Percentiles rank a stretch among this genome's conserved stretches.
Evolutionary conservation across 2,888 invertebrate species (phyloP).

Genomic region (Pterobdella sp.): DNA sequence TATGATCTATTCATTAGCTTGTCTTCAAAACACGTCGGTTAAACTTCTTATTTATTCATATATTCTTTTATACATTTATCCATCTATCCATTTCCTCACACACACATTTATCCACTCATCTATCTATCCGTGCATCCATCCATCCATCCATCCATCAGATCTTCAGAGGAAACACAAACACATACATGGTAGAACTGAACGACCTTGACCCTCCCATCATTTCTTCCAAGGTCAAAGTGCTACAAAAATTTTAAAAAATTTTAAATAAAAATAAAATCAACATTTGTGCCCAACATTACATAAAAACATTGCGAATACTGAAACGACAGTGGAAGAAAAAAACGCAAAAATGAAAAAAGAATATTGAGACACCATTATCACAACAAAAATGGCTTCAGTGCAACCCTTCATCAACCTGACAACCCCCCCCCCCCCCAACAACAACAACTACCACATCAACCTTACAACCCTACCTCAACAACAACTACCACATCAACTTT

Average conservation of each 20-base stretch:
- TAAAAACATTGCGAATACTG: too few relatives aligned
- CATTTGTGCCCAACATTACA: neutral
- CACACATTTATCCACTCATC: too few relatives aligned
- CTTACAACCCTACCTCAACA: neutral
- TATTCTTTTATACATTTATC: too few relatives aligned
- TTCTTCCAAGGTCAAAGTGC: neutral
- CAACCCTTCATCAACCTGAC: neutral
- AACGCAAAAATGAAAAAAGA: neutral
- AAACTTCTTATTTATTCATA: too few relatives aligned
- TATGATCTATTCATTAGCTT: too few relatives aligned
- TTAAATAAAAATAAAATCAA: too few relatives aligned
- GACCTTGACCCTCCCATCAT: constrained; percentile 20
- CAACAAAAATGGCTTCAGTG: neutral
- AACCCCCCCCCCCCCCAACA: too few relatives aligned
- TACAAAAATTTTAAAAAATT: neutral
- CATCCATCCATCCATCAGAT: neutral
- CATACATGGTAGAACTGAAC: constrained; percentile 27
- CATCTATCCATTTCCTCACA: too few relatives aligned
- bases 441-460: neutral
- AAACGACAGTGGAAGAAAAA: neutral
- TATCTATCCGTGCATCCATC: too few relatives aligned
- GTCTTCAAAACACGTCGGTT: too few relatives aligned
- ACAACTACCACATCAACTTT: neutral
- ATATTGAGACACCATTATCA: neutral
- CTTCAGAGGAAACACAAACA: constrained; percentile 23